phyloP scores from a whole-genome alignment of 2,888 invertebrate species.

The Ommatoiulus sabulosus region DNA sequence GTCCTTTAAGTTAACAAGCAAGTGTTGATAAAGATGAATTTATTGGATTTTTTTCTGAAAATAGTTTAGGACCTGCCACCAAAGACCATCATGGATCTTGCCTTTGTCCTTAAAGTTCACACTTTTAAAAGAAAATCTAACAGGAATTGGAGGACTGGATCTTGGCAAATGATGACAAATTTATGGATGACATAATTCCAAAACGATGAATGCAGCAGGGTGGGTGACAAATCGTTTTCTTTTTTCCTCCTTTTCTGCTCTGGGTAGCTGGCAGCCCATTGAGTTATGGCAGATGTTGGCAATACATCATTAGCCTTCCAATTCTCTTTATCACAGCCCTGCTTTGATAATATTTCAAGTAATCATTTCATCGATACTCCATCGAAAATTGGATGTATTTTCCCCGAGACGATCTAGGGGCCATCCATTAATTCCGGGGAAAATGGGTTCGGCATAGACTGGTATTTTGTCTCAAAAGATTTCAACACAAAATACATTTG shows the following conservation, averaged over 20 bases:
- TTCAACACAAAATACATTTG: not conserved
- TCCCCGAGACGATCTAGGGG: not conserved
- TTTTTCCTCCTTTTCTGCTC: not conserved
- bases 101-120: not conserved
- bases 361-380: slow-evolving; percentile 38
- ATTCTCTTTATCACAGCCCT: slow-evolving; percentile 44
- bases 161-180: slow-evolving; percentile 41
- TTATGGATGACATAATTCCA: slow-evolving; percentile 45
- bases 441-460: not conserved
- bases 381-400: not conserved
- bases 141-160: no score
- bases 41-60: no score
- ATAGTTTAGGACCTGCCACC: not conserved
- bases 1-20: no score
- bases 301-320: slow-evolving; percentile 46
- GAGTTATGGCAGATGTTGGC: slow-evolving; percentile 47
- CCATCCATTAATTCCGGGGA: not conserved
- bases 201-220: slow-evolving; percentile 41
- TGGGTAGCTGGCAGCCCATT: slow-evolving; percentile 4
- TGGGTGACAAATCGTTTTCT: slow-evolving; percentile 41
- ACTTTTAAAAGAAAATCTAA: not conserved
- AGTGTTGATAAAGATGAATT: no score
- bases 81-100: not conserved
- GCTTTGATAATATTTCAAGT: slow-evolving; percentile 47
- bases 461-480: not conserved